Evolutionary conservation across 1,140 invertebrate species (phyloP), one percentile per base, ranked within the genome.

Genomic region (Acromyrmex heyeri): DNA sequence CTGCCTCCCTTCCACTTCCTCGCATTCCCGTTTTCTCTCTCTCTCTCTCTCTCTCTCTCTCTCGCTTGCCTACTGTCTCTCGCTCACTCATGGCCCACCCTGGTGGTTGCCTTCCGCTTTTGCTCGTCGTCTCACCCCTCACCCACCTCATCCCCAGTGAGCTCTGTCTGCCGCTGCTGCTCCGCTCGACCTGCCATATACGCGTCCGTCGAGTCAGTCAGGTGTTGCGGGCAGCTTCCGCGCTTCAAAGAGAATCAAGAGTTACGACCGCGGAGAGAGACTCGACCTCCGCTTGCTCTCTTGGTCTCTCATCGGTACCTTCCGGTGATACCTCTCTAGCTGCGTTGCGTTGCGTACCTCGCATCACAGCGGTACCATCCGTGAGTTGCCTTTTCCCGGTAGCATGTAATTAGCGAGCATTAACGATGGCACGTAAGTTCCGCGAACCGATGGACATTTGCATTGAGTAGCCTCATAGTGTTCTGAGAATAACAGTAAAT

Each of bases 151-250:
- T 27, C 67, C 67, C 69, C 75, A 50, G 69, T 50, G 69, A 57
- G 44, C 86, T 75, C 48, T 69, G 67, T 69, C 44, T 77, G 75
- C 72, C 62, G 38, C 57, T 81, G 78, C 79, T 89, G 78, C 79
- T 89, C 83, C 27, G 88, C 67, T 73, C 82, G 67, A 83, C 83
- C 78, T 87, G 89, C 61, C 91, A 91, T 90, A 91, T 88, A 90
- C 88, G 90, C 92, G 88, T 86, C 87, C 87, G 86, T 91, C 90
- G 89, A 94, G 91, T 92, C 91, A 93, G 93, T 94, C 94, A 94
- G 93, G 92, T 94, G 93, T 94, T 92, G 92, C 86, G 87, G 88
- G 87, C 91, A 92, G 93, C 89, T 92, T 88, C 85, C 86, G 82
- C 88, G 82, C 85, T 88, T 94, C 93, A 92, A 93, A 93, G 91